Base-by-base conservation (phyloP, 92 coral and sea anemone genomes). In the Porites lobata region DNA sequence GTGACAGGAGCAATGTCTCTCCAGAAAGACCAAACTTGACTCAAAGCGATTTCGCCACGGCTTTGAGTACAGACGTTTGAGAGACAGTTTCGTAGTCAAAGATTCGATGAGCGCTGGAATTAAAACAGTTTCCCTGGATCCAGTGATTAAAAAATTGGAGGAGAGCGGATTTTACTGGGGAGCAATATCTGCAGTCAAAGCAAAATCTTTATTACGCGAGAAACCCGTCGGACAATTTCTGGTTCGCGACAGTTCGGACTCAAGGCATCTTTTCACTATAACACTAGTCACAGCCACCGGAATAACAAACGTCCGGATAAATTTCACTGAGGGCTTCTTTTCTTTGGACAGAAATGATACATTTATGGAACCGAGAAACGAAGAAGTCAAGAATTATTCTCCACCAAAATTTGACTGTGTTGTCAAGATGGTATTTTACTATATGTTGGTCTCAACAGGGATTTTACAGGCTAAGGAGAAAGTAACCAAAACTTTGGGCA, bases 141-240 rank as follows among this genome's bases (percentile, higher is more conserved):
- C 65, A 11, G 78, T 75, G 14, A 24, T 84, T 9, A 84, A 84
- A 84, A 84, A 51, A 26, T 47, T 91, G 54, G 86, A 82, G 14
- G 61, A 69, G 9, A 86, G 91, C 15, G 86, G 94, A 26, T 91
- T 88, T 88, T 91, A 91, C 52, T 91, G 91, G 91, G 94, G 94
- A 17, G 51, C 94, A 10, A 86, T 91, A 57, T 70, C 76, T 77
- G 82, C 73, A 43, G 20, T 76, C 56, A 68, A 91, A 82, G 94
- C 94, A 53, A 91, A 81, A 80, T 50, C 70, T 12, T 76, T 81
- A 78, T 85, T 91, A 4, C 89, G 67, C 15, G 81, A 78, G 32
- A 69, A 85, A 17, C 74, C 91, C 1, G 56, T 58, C 47, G 94
- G 94, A 14, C 86, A 81, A 32, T 91, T 86, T 70, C 78, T 91